Base-by-base conservation (phyloP, 2,888 invertebrate genomes). In the Drosophila paucipuncta region DNA sequence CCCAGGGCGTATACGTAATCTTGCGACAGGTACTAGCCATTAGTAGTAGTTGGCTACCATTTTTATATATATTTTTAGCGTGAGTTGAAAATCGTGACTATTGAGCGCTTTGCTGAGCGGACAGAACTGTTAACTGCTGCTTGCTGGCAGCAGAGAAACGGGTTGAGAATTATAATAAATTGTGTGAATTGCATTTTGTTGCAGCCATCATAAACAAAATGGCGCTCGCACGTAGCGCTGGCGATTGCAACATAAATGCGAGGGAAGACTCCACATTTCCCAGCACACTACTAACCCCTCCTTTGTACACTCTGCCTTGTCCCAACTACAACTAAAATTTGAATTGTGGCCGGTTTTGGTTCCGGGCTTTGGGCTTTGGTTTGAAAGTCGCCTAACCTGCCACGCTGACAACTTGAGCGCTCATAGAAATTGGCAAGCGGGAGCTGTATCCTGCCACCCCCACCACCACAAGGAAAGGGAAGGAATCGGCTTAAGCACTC, bases 401-500 rank as follows among this genome's bases (percentile, higher is more conserved):
- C 16, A 13, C 77, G 86, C 84, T 86, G 89, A 89, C 89, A 85
- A 85, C 65, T 83, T 71, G 87, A 84, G 77, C 85, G 87, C 68
- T 80, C 80, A 72, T 66, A 87, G 84, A 73, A 84, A 89, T 85
- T 85, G 85, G 85, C 85, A 75, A 76, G 70, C 54, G 68, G 43
- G 53, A 30, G 49, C 16, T 25, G 25, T 47, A 25, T 16, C 47
- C 25, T 22, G 11, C 25, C 25, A 25, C 16, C 33, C 6, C 25
- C 4, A 9, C 4, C 5, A 16, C 25, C 6, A n/a, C 37, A 47
- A 25, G 25, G 25, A 0, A 47, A 16, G 47, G 41, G 58, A 52
- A 58, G 68, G 70, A 82, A 89, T 84, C 85, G 85, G 90, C 85
- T 89, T 85, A 89, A 89, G 90, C 76, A 85, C 90, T 89, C 72